These are phyloP conservation scores for Formica selysi DNA, from an alignment of 1,140 invertebrate genomes.

Conservation along the genomic window DNA sequence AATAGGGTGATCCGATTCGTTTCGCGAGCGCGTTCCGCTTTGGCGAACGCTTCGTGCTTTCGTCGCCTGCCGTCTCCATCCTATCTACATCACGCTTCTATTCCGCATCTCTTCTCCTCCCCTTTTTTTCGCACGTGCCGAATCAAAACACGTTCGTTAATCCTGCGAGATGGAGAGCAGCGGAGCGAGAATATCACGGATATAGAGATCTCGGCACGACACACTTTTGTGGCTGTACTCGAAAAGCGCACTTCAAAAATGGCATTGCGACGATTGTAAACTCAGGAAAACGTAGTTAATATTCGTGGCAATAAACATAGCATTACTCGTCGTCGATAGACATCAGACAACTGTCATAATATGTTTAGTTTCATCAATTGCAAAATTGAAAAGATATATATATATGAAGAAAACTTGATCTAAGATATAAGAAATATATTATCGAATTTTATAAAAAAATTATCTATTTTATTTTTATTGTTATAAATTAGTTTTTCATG, in stretches of 20 bases:
- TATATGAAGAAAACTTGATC: not conserved
- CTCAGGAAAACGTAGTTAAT: not conserved
- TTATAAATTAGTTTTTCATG: too few relatives aligned
- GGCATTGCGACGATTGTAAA: not conserved
- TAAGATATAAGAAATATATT: not conserved
- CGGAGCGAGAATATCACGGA: not conserved
- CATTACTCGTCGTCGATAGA: not conserved
- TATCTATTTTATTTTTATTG: not conserved
- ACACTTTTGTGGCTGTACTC: slow-evolving; percentile 7
- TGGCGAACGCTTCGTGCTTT: slow-evolving; percentile 50
- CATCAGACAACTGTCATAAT: too few relatives aligned
- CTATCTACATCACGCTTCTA: not conserved
- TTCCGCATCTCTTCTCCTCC: not conserved
- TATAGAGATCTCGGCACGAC: not conserved
- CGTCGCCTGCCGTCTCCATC: slow-evolving; percentile 14
- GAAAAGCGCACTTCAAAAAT: not conserved
- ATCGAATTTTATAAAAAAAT: not conserved
- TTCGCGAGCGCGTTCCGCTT: slow-evolving; percentile 41
- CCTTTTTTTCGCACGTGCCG: slow-evolving; percentile 38
- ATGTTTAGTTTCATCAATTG: not conserved
- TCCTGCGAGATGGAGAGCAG: slow-evolving; percentile 29
- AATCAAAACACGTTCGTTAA: slow-evolving; percentile 64
- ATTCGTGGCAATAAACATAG: not conserved
- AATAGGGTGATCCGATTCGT: slow-evolving; percentile 65
- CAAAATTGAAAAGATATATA: not conserved